phyloP scores from a whole-genome alignment of 2,888 invertebrate species.

The Acronicta leporina region DNA sequence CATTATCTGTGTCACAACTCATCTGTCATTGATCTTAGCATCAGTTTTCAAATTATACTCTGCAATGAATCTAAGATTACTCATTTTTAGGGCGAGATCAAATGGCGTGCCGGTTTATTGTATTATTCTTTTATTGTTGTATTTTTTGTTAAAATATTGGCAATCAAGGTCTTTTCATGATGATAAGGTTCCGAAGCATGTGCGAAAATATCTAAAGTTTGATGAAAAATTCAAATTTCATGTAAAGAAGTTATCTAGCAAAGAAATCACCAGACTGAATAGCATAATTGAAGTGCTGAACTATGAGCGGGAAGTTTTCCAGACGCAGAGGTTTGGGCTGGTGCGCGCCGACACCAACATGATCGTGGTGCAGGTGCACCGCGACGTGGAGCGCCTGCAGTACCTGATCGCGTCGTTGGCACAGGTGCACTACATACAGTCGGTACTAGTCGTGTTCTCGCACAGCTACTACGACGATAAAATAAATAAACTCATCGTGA shows the following conservation, averaged over 20 bases:
- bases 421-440: conserved; percentile 59
- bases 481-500: conserved; percentile 59
- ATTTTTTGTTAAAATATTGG: conserved; percentile 23
- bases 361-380: conserved; percentile 62
- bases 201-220: conserved; percentile 42
- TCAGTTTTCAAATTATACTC: conserved; percentile 1
- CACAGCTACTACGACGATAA: conserved; percentile 65
- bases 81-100: conserved; percentile 36
- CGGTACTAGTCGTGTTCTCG: conserved; percentile 67
- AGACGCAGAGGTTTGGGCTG: conserved; percentile 49
- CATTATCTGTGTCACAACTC: no score
- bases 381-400: conserved; percentile 60
- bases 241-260: conserved; percentile 5
- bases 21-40: background rate
- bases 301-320: conserved; percentile 50
- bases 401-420: conserved; percentile 65
- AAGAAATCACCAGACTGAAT: conserved; percentile 34
- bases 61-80: conserved; percentile 47
- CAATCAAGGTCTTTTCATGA: background rate
- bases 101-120: conserved; percentile 47
- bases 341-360: conserved; percentile 50
- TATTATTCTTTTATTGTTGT: conserved; percentile 33
- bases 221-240: conserved; percentile 22
- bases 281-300: conserved; percentile 55
- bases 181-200: conserved; percentile 25